Conservation (phyloP, 1,140 invertebrate genomes). For the Dinoponera quadriceps region DNA sequence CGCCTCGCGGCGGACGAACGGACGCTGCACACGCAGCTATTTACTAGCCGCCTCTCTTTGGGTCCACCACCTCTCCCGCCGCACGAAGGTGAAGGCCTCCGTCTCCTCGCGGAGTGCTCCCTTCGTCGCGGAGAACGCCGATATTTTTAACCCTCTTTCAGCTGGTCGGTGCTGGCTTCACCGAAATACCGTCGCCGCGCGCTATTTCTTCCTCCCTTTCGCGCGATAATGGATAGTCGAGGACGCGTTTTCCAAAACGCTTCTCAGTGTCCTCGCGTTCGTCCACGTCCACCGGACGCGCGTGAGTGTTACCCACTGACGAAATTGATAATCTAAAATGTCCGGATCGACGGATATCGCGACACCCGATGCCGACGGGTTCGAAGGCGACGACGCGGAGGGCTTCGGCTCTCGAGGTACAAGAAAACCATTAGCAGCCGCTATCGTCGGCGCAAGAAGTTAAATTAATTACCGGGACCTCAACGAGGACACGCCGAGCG, state of each 20-base stretch:
- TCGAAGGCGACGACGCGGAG: conserved; percentile 62
- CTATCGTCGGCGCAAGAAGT: conserved; percentile 83
- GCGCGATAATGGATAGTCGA: conserved; percentile 2
- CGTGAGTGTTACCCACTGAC: not conserved
- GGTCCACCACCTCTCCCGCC: conserved; percentile 53
- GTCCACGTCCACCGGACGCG: too few relatives aligned
- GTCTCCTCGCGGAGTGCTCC: conserved; percentile 1
- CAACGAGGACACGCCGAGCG: conserved; percentile 54
- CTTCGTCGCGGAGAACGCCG: conserved; percentile 36
- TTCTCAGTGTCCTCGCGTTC: too few relatives aligned
- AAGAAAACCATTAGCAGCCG: conserved; percentile 84
- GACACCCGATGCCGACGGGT: conserved; percentile 6
- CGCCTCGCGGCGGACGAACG: conserved; percentile 74
- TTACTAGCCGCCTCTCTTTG: conserved; percentile 72
- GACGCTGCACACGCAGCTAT: conserved; percentile 74
- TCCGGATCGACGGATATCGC: not conserved
- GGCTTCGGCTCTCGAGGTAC: conserved; percentile 72
- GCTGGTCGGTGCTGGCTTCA: not conserved
- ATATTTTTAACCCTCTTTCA: conserved; percentile 56
- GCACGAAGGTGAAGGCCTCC: conserved; percentile 61
- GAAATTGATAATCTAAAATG: conserved; percentile 21
- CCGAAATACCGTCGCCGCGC: conserved; percentile 11
- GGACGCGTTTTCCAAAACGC: too few relatives aligned
- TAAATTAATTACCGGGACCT: conserved; percentile 84
- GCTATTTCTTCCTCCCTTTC: not conserved